Evolutionary conservation across 2,113 vertebrate species (phyloP), one percentile per base, ranked within the genome.

Genomic region (Triplophysa tibetana): DNA sequence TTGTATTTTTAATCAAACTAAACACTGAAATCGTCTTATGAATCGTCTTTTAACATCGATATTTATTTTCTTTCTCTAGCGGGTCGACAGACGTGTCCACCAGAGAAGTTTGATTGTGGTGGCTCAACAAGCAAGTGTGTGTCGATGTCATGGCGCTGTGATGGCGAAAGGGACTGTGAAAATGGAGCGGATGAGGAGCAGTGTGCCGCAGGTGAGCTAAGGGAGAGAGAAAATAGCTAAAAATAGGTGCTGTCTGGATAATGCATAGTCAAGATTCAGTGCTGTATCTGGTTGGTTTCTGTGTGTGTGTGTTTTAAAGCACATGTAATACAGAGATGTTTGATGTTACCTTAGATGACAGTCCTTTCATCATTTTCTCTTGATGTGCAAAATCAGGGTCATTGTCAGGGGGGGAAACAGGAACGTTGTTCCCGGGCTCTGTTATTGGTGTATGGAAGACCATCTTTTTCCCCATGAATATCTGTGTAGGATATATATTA

Each of bases 91-190:
- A 94, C 94, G 5, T 99, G 97, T 86, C 94, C 95, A 0, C 91
- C 94, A 0, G 95, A 97, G 92, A 98, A 98, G 92, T 95, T 98
- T 13, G 96, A 96, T 90, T 99, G 97, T 65, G 97, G 97, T 65
- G 95, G 95, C 29, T 81, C 87, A 26, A 91, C 92, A 88, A 95
- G 92, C 90, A 97, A 96, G 86, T 99, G 97, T 63, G 95, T 98
- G 84, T 97, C 97, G 0, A 90, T 93, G 19, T 96, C 97, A 1
- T 99, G 97, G 97, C 94, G 93, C 86, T 99, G 97, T 21, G 97
- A 99, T 16, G 96, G 96, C 0, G 95, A 99, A 89, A 92, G 90
- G 87, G 97, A 99, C 75, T 99, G 97, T 70, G 96, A 97, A 88
- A 97, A 93, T 0, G 96, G 97, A 17, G 90, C 92, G 0, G 97